Conservation (phyloP, 1,140 invertebrate species). For the Chrysopa pallens region DNA sequence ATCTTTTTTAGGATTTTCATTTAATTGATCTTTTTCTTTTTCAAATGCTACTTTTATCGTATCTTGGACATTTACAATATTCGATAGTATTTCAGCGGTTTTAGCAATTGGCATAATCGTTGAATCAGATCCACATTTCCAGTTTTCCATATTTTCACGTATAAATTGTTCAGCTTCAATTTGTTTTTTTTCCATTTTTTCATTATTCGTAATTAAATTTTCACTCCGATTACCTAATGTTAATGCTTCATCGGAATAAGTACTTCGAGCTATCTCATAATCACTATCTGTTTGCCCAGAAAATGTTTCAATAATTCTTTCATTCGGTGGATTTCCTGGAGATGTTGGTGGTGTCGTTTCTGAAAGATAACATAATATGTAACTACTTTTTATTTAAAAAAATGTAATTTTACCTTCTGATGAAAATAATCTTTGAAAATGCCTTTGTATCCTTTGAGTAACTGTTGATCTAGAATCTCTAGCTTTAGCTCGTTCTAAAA, state of each 20-base stretch:
- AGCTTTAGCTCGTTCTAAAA: slow-evolving; percentile 37
- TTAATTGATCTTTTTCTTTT: neutral
- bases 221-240: neutral
- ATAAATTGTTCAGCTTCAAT: neutral
- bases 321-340: neutral
- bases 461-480: slow-evolving; percentile 26
- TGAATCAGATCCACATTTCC: neutral
- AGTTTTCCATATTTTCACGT: neutral
- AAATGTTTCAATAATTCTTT: neutral
- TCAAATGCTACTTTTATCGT: neutral
- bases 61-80: neutral
- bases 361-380: no score
- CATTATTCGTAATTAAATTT: neutral
- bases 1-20: no score
- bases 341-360: neutral
- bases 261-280: neutral
- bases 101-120: neutral
- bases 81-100: neutral
- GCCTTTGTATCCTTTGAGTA: slow-evolving; percentile 36
- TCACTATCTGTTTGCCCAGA: neutral
- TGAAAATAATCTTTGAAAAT: slow-evolving; percentile 9
- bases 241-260: neutral
- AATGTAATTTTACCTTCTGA: neutral
- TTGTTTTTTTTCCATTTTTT: neutral
- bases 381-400: neutral